A percentile compares a stretch with the other conserved stretches of the same genome.
Conservation (phyloP, 2,113 vertebrate genomes). For the Macaca mulatta region DNA sequence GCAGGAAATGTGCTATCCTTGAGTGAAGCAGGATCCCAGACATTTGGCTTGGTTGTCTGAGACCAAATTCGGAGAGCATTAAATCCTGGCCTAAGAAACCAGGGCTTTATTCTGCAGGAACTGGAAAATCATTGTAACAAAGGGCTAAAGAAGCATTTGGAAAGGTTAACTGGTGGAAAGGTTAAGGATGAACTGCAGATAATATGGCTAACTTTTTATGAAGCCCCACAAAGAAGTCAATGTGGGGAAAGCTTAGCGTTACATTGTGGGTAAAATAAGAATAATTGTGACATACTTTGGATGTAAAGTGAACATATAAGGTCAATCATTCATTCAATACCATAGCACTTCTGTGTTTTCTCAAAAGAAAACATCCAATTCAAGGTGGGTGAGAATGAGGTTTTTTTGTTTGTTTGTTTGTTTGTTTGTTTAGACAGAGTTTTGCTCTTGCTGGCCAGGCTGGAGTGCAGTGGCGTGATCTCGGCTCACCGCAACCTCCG, state of each 20-base stretch:
- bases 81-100: not conserved
- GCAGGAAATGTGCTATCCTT: too few relatives aligned
- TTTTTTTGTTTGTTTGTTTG: too few relatives aligned
- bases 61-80: not conserved
- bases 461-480: too few relatives aligned
- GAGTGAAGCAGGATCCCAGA: not conserved
- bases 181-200: not conserved
- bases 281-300: not conserved
- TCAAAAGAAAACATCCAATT: not conserved
- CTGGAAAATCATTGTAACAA: not conserved
- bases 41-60: accelerated
- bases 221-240: not conserved
- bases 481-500: too few relatives aligned
- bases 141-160: not conserved
- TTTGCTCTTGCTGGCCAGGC: too few relatives aligned
- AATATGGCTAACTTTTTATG: not conserved
- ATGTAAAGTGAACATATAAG: not conserved
- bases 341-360: not conserved
- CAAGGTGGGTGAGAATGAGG: accelerated
- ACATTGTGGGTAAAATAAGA: not conserved
- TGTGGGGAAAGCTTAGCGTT: not conserved
- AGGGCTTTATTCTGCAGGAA: not conserved
- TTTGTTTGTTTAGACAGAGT: too few relatives aligned
- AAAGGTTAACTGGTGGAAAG: not conserved
- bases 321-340: accelerated